phyloP scores from a whole-genome alignment of 2,113 vertebrate species.

The Vulpes lagopus region DNA sequence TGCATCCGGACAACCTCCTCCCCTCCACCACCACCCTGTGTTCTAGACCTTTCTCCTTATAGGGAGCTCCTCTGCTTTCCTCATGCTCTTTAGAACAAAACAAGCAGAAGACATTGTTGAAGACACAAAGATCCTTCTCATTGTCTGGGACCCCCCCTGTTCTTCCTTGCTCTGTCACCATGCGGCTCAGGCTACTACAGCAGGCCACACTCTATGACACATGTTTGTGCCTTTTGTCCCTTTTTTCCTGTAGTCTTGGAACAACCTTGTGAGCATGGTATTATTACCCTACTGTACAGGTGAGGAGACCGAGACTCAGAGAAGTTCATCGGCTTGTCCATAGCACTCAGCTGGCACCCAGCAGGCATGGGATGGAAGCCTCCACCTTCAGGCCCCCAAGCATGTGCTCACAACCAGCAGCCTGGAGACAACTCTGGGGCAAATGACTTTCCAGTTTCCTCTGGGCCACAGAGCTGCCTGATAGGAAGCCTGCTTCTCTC shows the following conservation, averaged over 20 bases:
- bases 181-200: background rate
- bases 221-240: background rate
- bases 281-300: background rate
- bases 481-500: conserved; percentile 16
- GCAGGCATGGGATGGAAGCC: background rate
- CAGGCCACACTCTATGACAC: background rate
- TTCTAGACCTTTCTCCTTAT: background rate
- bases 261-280: background rate
- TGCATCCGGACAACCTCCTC: background rate
- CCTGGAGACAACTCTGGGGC: accelerated
- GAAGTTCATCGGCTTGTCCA: background rate
- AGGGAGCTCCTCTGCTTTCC: background rate
- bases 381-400: background rate
- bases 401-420: background rate
- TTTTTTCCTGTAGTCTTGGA: background rate
- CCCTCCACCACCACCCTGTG: background rate
- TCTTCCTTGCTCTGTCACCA: background rate
- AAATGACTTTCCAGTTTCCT: background rate
- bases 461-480: background rate
- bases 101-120: background rate
- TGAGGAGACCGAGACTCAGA: background rate
- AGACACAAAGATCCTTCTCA: background rate
- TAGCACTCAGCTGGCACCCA: background rate
- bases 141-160: background rate
- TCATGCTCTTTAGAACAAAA: background rate